Evolutionary conservation across 2,797 vertebrate species (phyloP).

Genomic region (Sebastes diploproa): DNA sequence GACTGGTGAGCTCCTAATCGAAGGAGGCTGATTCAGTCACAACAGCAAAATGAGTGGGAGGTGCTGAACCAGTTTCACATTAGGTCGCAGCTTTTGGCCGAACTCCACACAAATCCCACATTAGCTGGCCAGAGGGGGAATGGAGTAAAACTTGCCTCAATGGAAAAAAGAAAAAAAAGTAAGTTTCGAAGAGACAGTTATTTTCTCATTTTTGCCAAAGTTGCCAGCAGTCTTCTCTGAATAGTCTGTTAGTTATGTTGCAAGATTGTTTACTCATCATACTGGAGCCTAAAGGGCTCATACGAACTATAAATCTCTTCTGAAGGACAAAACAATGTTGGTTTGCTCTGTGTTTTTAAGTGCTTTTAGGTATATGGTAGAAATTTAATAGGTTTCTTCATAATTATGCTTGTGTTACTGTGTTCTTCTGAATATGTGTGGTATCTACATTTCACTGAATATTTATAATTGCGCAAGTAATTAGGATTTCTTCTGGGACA

Average conservation of each 20-base stretch:
- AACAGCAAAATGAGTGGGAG: constrained; percentile 39
- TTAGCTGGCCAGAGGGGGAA: background rate
- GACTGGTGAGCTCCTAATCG: constrained; percentile 26
- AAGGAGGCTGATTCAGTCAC: constrained; percentile 40
- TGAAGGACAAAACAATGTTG: background rate
- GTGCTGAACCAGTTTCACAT: constrained; percentile 30
- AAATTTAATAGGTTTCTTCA: background rate
- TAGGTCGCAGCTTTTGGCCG: constrained; percentile 12
- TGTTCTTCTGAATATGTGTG: background rate
- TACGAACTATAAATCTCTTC: constrained; percentile 14
- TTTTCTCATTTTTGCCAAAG: background rate
- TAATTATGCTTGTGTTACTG: background rate
- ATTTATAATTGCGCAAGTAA: constrained; percentile 11
- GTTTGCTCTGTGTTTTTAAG: background rate
- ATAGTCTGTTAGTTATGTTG: background rate
- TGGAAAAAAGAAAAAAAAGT: background rate
- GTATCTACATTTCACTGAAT: background rate
- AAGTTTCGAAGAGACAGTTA: background rate
- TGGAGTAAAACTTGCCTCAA: background rate
- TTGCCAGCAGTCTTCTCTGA: background rate
- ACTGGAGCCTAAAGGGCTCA: background rate
- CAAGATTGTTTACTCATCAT: constrained; percentile 8
- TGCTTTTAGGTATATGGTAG: background rate
- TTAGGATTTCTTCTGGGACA: constrained; percentile 7
- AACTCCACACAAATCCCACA: constrained; percentile 1